Conservation (phyloP, 2,113 vertebrate genomes). For the Macquaria ambigua region DNA sequence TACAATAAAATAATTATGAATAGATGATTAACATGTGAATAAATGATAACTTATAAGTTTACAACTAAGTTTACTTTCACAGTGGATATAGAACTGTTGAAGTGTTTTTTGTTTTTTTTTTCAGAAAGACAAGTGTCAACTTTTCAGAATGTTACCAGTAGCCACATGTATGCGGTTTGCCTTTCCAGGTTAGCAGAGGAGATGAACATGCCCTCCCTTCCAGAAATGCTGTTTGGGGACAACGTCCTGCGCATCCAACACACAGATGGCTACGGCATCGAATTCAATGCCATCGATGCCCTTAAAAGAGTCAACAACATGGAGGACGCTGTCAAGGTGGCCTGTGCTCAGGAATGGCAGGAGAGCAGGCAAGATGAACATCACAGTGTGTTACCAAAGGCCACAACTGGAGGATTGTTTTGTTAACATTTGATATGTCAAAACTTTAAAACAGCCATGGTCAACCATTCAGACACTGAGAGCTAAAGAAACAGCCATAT, state of each 20-base stretch:
- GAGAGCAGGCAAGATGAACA: conserved; percentile 89
- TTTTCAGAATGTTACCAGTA: neutral
- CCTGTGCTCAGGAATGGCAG: conserved; percentile 98
- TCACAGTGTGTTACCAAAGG: neutral
- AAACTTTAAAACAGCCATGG: neutral
- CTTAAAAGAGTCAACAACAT: conserved; percentile 94
- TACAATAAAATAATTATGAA: too few species aligned
- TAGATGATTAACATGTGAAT: too few species aligned
- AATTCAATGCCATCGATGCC: conserved; percentile 95
- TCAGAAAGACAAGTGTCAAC: neutral
- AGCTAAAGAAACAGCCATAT: neutral
- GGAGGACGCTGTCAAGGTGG: conserved; percentile 93
- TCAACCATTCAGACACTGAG: neutral
- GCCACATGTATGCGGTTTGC: neutral
- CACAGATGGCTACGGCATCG: conserved; percentile 91
- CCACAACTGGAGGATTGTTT: neutral
- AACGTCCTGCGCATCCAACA: conserved; percentile 95
- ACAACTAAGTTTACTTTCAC: too few species aligned
- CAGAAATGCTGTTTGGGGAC: conserved; percentile 99
- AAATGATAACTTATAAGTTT: too few species aligned
- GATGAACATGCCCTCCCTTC: conserved; percentile 93
- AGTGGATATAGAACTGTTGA: too few species aligned
- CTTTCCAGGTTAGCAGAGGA: conserved; percentile 90
- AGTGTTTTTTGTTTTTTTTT: neutral
- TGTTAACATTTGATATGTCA: neutral